phyloP scores from a whole-genome alignment of 1,140 invertebrate species.

The Fopius arisanus region DNA sequence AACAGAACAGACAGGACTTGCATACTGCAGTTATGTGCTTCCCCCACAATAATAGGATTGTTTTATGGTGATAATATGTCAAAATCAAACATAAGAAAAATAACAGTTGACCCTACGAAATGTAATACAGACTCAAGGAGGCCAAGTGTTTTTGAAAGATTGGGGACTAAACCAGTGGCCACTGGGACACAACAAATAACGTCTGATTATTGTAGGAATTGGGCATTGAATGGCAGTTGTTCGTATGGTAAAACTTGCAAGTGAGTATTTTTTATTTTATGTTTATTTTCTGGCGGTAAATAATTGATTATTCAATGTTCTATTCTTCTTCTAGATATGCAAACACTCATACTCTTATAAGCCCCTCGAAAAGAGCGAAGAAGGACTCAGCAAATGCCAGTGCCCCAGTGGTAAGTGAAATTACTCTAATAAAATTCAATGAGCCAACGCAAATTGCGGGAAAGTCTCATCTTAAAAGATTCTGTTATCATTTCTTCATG shows the following conservation, averaged over 20 bases:
- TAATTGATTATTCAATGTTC: not conserved
- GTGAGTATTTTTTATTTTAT: slow-evolving; percentile 52
- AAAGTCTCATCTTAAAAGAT: not conserved
- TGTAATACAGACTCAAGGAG: slow-evolving; percentile 71
- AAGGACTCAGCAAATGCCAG: slow-evolving; percentile 69
- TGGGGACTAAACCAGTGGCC: slow-evolving; percentile 76
- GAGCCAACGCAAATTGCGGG: not conserved
- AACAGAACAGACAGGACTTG: slow-evolving; percentile 35
- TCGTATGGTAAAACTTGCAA: slow-evolving; percentile 79
- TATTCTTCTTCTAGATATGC: slow-evolving; percentile 66
- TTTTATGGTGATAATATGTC: slow-evolving; percentile 73
- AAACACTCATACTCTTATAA: slow-evolving; percentile 75
- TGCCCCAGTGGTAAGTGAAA: slow-evolving; percentile 52
- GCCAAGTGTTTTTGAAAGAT: slow-evolving; percentile 81
- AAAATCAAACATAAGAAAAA: slow-evolving; percentile 81
- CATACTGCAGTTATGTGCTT: slow-evolving; percentile 62
- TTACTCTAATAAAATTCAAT: slow-evolving; percentile 13
- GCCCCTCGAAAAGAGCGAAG: slow-evolving; percentile 76
- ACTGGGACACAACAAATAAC: slow-evolving; percentile 59
- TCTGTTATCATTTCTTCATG: not conserved
- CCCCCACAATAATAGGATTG: slow-evolving; percentile 60
- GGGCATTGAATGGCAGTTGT: slow-evolving; percentile 77
- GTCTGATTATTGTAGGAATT: slow-evolving; percentile 76
- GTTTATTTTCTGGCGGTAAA: too few species aligned
- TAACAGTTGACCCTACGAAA: slow-evolving; percentile 77